Base-by-base conservation (phyloP, 2,888 invertebrate species). In the Ochropleura plecta region DNA sequence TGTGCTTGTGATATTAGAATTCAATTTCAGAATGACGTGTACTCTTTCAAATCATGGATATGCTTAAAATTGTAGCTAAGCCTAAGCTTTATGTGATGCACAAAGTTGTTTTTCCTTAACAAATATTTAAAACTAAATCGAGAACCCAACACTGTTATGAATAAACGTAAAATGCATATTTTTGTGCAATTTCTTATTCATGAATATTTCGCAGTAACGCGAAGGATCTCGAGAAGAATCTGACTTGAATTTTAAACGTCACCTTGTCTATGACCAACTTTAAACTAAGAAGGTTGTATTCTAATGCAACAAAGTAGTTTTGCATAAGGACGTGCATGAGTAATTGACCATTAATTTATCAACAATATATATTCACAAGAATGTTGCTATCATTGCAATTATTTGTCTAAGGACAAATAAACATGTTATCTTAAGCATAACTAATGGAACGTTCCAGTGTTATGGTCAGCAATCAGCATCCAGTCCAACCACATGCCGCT, bases 361-460 rank as follows among this genome's bases (percentile, higher is more conserved):
- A 62, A 70, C 48, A 48, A 40, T 63, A 44, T 55, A 20, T 70
- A 55, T 73, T 59, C 55, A 7, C 68, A 70, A 75, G 67, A 81
- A 68, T 68, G 70, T 75, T 75, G 64, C 10, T 70, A 76, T 76
- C 51, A 60, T 80, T 78, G 76, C 65, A 60, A 75, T 70, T 83
- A 67, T 67, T 79, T 79, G 42, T 72, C 44, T 53, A 49, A 76
- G 49, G 63, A 57, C 63, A 57, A 62, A 60, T 18, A 64, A 81
- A 67, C 18, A 60, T 64, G 44, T 66, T 42, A 30, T 30, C 30
- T 30, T 30, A 30, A 30, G 30, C 30, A 30, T 30, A 30, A 30
- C 30, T 30, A 30, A 30, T 30, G 30, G 30, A 30, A 30, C 30
- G 30, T 30, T 30, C 30, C 30, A 30, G 30, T 30, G 30, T 46